These are phyloP conservation scores for Alectura lathami DNA, from an alignment of 2,113 vertebrate species.

Conservation along the genomic window DNA sequence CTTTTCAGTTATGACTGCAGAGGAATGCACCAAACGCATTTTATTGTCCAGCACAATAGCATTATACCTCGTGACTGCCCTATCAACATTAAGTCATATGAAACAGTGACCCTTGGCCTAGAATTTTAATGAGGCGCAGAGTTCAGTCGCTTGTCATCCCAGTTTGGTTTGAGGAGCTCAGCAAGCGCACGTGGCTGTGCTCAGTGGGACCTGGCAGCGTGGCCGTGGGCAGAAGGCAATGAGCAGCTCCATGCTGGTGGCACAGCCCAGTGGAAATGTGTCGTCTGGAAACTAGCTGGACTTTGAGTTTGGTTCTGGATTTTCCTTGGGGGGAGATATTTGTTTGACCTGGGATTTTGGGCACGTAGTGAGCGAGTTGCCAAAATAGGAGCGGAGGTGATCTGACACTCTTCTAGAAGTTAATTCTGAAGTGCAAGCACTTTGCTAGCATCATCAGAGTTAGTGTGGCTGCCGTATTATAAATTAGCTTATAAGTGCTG, in stretches of 20 bases:
- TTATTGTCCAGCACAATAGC: neutral
- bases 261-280: neutral
- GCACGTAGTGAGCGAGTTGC: neutral
- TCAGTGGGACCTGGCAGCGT: accelerated
- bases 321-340: neutral
- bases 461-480: neutral
- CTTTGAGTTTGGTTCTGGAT: neutral
- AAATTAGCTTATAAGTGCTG: neutral
- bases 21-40: neutral
- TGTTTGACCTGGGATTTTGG: neutral
- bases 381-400: neutral
- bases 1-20: neutral
- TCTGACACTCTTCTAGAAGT: neutral
- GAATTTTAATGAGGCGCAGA: neutral
- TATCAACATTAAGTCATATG: neutral
- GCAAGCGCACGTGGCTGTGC: accelerated
- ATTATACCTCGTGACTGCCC: neutral
- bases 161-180: neutral
- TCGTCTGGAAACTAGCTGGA: neutral
- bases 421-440: neutral
- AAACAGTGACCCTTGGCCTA: neutral
- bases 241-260: neutral
- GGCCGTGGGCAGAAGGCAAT: neutral
- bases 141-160: neutral
- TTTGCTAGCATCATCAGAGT: neutral